Conservation (phyloP, 2,797 vertebrate species). For the Enteromius viviparus region DNA sequence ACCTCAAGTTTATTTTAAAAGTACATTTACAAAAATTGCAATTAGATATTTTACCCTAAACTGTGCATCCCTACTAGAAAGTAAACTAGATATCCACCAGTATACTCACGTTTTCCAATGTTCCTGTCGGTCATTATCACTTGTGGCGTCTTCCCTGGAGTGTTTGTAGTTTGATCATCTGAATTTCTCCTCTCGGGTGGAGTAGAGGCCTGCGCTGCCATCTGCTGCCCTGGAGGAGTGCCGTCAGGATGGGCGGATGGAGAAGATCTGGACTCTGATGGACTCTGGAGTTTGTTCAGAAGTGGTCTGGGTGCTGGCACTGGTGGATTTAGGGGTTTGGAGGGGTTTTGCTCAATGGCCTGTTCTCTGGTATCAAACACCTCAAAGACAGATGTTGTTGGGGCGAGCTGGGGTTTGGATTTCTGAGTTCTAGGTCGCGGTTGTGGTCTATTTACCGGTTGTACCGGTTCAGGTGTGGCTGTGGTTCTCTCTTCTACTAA, state of each 20-base stretch:
- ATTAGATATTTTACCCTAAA: not conserved
- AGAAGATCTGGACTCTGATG: constrained; percentile 51
- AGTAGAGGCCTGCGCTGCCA: constrained; percentile 67
- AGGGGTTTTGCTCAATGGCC: constrained; percentile 1
- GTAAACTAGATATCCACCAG: not conserved
- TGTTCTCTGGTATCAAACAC: constrained; percentile 5
- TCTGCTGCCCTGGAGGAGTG: constrained; percentile 39
- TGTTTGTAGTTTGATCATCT: constrained; percentile 25
- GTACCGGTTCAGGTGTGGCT: constrained; percentile 36
- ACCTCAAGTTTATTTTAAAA: not conserved
- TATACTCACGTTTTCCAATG: constrained; percentile 60
- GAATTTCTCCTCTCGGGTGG: constrained; percentile 66
- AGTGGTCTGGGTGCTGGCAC: constrained; percentile 69
- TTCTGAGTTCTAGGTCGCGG: constrained; percentile 75
- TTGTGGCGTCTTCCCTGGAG: constrained; percentile 59
- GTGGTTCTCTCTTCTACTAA: constrained; percentile 67
- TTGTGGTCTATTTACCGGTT: constrained; percentile 81
- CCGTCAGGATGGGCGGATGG: constrained; percentile 74
- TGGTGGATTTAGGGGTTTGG: not conserved
- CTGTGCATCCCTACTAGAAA: not conserved
- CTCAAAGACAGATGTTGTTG: constrained; percentile 27
- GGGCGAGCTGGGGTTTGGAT: constrained; percentile 2
- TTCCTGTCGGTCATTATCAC: constrained; percentile 59
- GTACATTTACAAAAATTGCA: not conserved
- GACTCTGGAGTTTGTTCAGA: constrained; percentile 65